Evolutionary conservation across 2,797 vertebrate genomes (phyloP).

Genomic region (Mus spretus): DNA sequence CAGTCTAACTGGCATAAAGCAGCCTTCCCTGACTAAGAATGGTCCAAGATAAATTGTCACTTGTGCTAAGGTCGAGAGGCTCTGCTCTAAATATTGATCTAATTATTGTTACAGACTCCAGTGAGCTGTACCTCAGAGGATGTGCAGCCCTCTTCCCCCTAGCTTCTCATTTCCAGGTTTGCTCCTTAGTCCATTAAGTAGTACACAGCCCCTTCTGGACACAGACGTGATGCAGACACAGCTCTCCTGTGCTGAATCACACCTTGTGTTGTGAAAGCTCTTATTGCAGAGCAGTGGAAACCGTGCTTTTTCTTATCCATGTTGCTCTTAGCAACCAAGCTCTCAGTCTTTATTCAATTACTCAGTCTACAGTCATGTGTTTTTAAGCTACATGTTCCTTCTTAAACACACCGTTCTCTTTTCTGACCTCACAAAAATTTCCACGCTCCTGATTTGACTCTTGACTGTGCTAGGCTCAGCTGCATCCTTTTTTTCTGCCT

Average conservation of each 20-base stretch:
- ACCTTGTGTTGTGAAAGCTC: constrained; percentile 63
- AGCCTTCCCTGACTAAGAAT: background rate
- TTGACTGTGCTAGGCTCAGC: background rate
- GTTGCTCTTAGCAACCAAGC: constrained; percentile 83
- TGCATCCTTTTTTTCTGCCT: background rate
- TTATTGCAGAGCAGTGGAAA: constrained; percentile 69
- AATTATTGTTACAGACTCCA: background rate
- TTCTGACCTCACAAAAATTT: constrained; percentile 13
- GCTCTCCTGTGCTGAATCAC: constrained; percentile 57
- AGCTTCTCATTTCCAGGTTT: constrained; percentile 5
- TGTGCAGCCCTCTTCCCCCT: background rate
- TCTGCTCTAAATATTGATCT: constrained; percentile 26
- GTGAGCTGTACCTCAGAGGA: background rate
- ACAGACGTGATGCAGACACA: constrained; percentile 23
- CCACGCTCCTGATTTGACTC: background rate
- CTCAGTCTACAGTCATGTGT: constrained; percentile 63
- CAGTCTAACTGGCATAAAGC: background rate
- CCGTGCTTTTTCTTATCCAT: constrained; percentile 64
- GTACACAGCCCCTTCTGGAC: background rate
- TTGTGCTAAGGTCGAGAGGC: background rate
- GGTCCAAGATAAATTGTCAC: background rate
- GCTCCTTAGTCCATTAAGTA: constrained; percentile 12
- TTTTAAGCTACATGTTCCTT: constrained; percentile 11
- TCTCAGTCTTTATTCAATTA: constrained; percentile 75
- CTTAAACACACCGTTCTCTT: constrained; percentile 28